These are phyloP conservation scores for Pseudanteris insignis DNA, from an alignment of 2,888 invertebrate species.

Conservation along the genomic window DNA sequence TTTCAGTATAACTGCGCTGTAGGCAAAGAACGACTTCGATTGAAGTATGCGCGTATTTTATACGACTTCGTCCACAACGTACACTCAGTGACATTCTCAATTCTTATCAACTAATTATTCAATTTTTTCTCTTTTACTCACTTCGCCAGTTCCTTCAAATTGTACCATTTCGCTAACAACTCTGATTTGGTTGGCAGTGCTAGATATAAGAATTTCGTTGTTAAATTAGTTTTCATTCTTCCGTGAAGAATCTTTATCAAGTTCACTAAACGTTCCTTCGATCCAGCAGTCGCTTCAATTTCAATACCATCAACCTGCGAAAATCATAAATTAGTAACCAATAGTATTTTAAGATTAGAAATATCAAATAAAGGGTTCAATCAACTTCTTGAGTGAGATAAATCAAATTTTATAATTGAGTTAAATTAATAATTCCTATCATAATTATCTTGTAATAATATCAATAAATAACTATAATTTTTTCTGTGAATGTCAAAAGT, in stretches of 20 bases:
- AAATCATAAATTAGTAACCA: constrained; percentile 1
- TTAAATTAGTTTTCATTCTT: constrained; percentile 64
- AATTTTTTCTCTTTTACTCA: constrained; percentile 50
- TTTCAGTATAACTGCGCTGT: too few species aligned
- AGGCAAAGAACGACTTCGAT: too few species aligned
- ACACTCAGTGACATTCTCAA: not conserved
- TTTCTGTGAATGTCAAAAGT: constrained; percentile 7
- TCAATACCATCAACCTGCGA: constrained; percentile 70
- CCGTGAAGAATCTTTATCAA: constrained; percentile 65
- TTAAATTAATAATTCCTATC: too few species aligned
- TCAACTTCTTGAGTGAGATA: too few species aligned
- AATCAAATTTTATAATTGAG: constrained; percentile 3
- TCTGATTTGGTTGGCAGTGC: constrained; percentile 75
- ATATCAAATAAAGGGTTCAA: too few species aligned
- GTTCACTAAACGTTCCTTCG: constrained; percentile 68
- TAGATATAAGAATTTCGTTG: constrained; percentile 69
- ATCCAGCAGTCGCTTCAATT: constrained; percentile 69
- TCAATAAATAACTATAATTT: too few species aligned
- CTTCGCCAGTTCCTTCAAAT: constrained; percentile 74
- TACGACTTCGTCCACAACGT: too few species aligned
- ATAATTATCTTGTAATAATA: too few species aligned
- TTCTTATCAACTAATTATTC: not conserved
- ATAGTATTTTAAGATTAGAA: too few species aligned
- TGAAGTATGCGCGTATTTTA: too few species aligned
- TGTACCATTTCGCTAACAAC: constrained; percentile 76